Conservation (phyloP, 2,888 invertebrate species). For the Orgyia antiqua region DNA sequence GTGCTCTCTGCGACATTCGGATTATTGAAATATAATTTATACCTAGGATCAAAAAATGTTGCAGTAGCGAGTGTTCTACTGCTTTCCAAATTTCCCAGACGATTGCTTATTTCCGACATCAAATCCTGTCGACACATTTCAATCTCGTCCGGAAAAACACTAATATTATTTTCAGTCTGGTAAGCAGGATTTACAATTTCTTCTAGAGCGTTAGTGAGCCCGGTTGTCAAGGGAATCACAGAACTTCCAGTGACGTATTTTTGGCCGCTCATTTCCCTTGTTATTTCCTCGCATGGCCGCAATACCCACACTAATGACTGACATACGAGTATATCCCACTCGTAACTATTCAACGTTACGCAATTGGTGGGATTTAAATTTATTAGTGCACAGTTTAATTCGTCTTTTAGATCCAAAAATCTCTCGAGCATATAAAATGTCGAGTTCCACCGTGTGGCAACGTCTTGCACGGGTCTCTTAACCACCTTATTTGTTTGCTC, state of each 20-base stretch:
- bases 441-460: conserved; percentile 20
- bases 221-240: neutral
- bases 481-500: conserved; percentile 9
- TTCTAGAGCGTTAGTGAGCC: conserved; percentile 1
- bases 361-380: conserved; percentile 1
- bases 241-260: conserved; percentile 7
- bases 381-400: conserved; percentile 1
- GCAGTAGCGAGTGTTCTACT: conserved; percentile 1
- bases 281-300: conserved; percentile 2
- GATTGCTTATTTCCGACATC: neutral
- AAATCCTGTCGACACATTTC: conserved; percentile 6
- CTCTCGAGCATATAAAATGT: conserved; percentile 17
- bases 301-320: neutral
- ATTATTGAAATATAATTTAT: conserved; percentile 9
- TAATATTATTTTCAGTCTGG: neutral
- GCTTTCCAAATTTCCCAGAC: conserved; percentile 3
- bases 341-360: neutral
- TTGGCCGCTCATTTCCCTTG: conserved; percentile 5
- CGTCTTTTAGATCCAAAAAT: conserved; percentile 1
- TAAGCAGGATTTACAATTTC: neutral
- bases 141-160: conserved; percentile 1
- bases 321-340: conserved; percentile 4
- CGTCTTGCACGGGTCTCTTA: conserved; percentile 17
- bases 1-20: conserved; percentile 2
- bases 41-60: conserved; percentile 10